phyloP scores from a whole-genome alignment of 2,797 vertebrate species.

The Argentina silus region DNA sequence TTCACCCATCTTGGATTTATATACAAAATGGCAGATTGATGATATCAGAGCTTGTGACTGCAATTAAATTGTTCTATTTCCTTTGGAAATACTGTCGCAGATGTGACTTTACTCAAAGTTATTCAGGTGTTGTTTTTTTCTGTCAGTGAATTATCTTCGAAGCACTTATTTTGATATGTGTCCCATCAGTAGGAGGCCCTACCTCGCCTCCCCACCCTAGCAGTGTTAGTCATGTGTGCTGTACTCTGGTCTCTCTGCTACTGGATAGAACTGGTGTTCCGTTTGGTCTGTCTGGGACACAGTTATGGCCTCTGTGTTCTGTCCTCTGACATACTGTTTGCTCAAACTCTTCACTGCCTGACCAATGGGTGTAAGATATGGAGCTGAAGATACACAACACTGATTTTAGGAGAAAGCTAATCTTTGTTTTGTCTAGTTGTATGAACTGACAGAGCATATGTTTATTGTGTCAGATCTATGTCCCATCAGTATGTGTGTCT shows the following conservation, averaged over 20 bases:
- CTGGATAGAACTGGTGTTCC: too few relatives aligned
- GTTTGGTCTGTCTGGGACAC: background rate
- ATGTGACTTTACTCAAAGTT: background rate
- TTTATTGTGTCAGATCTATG: conserved; percentile 6
- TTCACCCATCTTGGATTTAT: background rate
- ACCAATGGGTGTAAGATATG: too few relatives aligned
- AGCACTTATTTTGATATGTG: background rate
- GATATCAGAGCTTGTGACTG: background rate
- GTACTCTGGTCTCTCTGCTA: background rate
- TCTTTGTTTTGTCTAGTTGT: conserved; percentile 25
- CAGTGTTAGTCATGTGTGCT: background rate
- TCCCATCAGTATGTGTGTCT: conserved; percentile 3
- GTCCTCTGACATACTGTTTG: too few relatives aligned
- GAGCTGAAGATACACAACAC: conserved; percentile 13
- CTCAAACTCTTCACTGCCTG: too few relatives aligned
- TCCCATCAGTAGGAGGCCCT: background rate
- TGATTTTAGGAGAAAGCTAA: conserved; percentile 10
- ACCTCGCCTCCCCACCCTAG: background rate
- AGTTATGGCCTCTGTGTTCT: background rate
- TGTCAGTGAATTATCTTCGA: background rate
- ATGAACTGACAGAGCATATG: conserved; percentile 17
- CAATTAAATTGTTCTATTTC: background rate
- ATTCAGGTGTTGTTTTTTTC: background rate
- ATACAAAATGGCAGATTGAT: background rate
- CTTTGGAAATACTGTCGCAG: background rate